Evolutionary conservation across 2,888 invertebrate species (phyloP).

Genomic region (Macrophya alboannulata): DNA sequence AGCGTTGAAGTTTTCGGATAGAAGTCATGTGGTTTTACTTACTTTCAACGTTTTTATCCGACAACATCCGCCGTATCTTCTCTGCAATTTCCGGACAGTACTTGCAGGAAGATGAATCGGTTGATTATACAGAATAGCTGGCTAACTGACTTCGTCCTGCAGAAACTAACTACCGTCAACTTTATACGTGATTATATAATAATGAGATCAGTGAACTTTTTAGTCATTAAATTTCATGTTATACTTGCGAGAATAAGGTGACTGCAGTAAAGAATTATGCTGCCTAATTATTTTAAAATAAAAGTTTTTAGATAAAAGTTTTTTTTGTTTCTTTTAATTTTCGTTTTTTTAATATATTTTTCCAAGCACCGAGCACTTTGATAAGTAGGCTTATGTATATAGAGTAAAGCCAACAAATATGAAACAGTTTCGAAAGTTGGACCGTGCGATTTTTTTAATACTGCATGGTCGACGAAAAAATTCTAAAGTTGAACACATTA

Average conservation of each 20-base stretch:
- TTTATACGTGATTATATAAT: slow-evolving; percentile 24
- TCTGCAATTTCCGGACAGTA: slow-evolving; percentile 13
- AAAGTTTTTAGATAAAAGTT: not conserved
- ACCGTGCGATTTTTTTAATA: not conserved
- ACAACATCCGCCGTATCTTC: not conserved
- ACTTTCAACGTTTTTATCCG: not conserved
- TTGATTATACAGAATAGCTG: slow-evolving; percentile 21
- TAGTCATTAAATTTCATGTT: slow-evolving; percentile 1
- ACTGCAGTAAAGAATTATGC: not conserved
- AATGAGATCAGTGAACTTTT: not conserved
- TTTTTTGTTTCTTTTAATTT: not conserved
- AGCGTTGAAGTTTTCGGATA: not conserved
- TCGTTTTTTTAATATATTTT: not conserved
- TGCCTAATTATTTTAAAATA: not conserved
- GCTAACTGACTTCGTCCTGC: not conserved
- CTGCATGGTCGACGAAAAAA: not conserved
- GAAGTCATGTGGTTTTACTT: not conserved
- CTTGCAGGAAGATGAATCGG: slow-evolving; percentile 18
- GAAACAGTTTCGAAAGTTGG: not conserved
- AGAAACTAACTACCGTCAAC: slow-evolving; percentile 1
- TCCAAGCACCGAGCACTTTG: not conserved
- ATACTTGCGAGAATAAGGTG: not conserved
- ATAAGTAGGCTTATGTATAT: not conserved
- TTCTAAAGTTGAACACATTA: no score
- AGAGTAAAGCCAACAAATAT: not conserved